These are phyloP conservation scores for Chamaea fasciata DNA, from an alignment of 2,113 vertebrate genomes.

Conservation along the genomic window DNA sequence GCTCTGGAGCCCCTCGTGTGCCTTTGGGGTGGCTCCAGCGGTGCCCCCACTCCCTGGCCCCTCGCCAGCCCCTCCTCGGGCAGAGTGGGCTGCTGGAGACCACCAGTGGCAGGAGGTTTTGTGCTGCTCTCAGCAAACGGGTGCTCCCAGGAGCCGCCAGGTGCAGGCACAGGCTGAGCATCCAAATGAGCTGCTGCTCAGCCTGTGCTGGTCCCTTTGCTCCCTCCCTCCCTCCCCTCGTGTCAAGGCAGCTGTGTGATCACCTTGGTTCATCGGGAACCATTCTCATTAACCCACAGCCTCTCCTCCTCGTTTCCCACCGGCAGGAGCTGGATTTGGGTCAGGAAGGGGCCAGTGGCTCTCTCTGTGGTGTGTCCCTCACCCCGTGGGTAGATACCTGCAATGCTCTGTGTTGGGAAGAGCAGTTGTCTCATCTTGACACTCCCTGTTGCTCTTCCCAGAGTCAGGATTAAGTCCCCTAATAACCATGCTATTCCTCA, in stretches of 20 bases:
- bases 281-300: not conserved
- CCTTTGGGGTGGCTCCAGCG: rapidly evolving
- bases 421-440: not conserved
- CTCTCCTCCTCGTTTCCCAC: not conserved
- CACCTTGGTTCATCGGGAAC: not conserved
- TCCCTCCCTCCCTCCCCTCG: not conserved
- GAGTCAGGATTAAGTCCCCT: not conserved
- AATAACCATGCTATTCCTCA: not conserved
- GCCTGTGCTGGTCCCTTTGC: not conserved
- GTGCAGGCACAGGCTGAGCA: not conserved
- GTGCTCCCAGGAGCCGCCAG: rapidly evolving
- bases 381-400: rapidly evolving
- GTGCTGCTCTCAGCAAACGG: not conserved
- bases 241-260: not conserved
- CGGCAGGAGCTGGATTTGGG: not conserved
- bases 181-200: not conserved
- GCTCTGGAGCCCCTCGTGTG: not conserved
- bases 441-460: not conserved
- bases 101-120: not conserved
- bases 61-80: rapidly evolving
- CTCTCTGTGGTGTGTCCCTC: not conserved
- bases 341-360: not conserved
- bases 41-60: not conserved
- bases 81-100: rapidly evolving
- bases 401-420: not conserved